Conservation (phyloP, 2,888 invertebrate genomes). For the Sesamia inferens region DNA sequence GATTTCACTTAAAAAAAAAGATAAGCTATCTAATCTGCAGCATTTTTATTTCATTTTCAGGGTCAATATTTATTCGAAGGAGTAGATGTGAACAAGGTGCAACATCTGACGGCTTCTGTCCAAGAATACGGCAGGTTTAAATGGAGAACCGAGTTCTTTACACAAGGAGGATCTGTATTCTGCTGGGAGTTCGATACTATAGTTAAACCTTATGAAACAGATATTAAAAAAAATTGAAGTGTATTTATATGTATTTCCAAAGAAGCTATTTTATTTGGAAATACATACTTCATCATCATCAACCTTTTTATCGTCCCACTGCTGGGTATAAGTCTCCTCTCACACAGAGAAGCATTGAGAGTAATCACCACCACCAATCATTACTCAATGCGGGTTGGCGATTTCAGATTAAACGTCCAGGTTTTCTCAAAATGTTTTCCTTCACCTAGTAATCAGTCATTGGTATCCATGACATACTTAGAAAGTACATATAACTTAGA, state of each 20-base stretch:
- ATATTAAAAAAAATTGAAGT: neutral
- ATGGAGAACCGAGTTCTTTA: slow-evolving; percentile 58
- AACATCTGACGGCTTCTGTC: neutral
- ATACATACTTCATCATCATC: neutral
- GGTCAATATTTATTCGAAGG: neutral
- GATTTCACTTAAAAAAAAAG: no score
- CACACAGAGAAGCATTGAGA: no score
- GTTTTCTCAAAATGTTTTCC: no score
- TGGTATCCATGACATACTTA: no score
- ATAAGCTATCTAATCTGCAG: neutral
- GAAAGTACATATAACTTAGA: no score
- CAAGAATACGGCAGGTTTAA: slow-evolving; percentile 57
- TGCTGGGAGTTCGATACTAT: slow-evolving; percentile 15
- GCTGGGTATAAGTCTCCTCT: no score
- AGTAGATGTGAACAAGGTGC: slow-evolving; percentile 4
- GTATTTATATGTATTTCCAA: no score
- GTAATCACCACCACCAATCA: no score
- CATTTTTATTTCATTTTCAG: neutral
- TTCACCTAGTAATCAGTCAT: no score
- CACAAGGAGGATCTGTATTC: slow-evolving; percentile 32
- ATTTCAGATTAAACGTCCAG: no score
- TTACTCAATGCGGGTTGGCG: no score
- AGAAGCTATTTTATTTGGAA: neutral
- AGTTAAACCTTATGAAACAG: neutral
- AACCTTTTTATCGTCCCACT: no score